Conservation (phyloP, 1,140 invertebrate genomes). For the Zeugodacus cucurbitae region DNA sequence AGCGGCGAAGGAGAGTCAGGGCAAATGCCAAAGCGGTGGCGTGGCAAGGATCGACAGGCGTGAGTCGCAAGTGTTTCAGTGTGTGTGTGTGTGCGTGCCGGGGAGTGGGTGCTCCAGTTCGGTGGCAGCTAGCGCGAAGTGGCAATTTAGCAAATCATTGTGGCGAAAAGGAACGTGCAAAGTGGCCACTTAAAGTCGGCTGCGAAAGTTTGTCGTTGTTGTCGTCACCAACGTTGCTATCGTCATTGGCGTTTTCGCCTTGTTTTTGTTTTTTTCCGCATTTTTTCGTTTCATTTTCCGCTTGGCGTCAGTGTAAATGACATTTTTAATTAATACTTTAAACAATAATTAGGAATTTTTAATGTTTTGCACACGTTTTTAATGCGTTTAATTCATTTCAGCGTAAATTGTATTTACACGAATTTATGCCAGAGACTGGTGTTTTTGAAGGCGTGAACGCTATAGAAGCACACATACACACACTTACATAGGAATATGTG, state of each 20-base stretch:
- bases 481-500: background rate
- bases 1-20: too few relatives aligned
- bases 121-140: background rate
- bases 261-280: background rate
- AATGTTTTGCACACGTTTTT: slow-evolving; percentile 16
- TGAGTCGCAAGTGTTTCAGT: too few relatives aligned
- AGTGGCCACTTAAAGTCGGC: slow-evolving; percentile 31
- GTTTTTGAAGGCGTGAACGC: background rate
- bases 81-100: background rate
- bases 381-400: background rate
- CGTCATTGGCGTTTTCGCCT: background rate
- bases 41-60: too few relatives aligned
- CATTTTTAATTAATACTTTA: slow-evolving; percentile 35
- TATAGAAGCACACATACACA: background rate
- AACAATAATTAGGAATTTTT: slow-evolving; percentile 27
- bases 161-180: slow-evolving; percentile 34
- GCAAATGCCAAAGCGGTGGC: background rate
- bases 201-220: slow-evolving; percentile 14
- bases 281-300: background rate
- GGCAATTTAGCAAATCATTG: slow-evolving; percentile 39
- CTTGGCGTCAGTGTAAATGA: background rate
- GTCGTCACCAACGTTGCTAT: background rate
- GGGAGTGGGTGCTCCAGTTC: background rate
- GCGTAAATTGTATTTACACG: background rate
- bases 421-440: background rate